A percentile compares a stretch with the other conserved stretches of the same genome.
Conservation (phyloP, 2,113 vertebrate species). For the Fukomys damarensis region DNA sequence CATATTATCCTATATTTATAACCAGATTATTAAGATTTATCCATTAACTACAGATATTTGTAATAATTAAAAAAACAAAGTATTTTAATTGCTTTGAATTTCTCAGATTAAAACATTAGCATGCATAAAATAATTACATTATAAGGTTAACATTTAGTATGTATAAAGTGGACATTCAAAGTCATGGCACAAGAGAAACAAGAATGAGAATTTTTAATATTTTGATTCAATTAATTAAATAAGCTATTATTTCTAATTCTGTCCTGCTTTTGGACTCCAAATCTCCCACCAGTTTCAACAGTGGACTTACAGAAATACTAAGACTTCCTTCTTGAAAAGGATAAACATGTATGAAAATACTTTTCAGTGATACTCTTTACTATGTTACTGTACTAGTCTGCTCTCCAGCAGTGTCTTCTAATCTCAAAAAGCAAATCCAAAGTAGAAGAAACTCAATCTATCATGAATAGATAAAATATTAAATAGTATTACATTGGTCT, state of each 20-base stretch:
- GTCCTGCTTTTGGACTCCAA: neutral
- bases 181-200: constrained; percentile 37
- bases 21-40: constrained; percentile 35
- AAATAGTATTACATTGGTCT: neutral
- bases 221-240: constrained; percentile 32
- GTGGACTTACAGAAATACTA: neutral
- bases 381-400: neutral
- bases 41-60: constrained; percentile 35
- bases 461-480: constrained; percentile 34
- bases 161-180: constrained; percentile 35
- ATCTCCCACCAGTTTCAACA: constrained; percentile 37
- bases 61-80: constrained; percentile 37
- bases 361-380: neutral
- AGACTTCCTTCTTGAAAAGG: neutral
- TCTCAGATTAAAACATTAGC: neutral
- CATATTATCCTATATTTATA: constrained; percentile 5
- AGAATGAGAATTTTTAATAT: constrained; percentile 32
- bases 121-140: constrained; percentile 6
- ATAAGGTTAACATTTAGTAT: constrained; percentile 20
- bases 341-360: neutral
- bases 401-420: constrained; percentile 12
- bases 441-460: constrained; percentile 38
- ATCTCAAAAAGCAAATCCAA: constrained; percentile 44
- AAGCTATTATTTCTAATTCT: constrained; percentile 50
- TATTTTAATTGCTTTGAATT: constrained; percentile 34